Percentiles rank a stretch among this genome's conserved stretches.
phyloP scores from a whole-genome alignment of 2,797 vertebrate species.

The Luscinia luscinia region DNA sequence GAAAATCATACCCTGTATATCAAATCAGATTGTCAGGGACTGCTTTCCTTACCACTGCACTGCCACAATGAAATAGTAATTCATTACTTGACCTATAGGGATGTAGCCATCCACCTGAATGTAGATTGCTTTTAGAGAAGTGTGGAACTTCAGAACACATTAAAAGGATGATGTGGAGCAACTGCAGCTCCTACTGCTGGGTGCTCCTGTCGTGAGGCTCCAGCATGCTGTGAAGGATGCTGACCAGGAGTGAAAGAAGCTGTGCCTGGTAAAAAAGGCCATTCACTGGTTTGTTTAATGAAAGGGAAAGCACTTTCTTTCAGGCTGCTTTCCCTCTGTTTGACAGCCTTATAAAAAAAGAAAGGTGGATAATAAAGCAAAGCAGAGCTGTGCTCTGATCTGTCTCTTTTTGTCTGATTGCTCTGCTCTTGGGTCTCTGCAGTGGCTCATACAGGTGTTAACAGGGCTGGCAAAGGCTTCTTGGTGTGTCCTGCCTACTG shows the following conservation, averaged over 20 bases:
- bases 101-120: neutral
- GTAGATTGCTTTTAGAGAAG: neutral
- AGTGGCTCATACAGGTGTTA: neutral
- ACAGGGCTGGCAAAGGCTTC: neutral
- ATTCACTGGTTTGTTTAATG: neutral
- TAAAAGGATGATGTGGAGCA: neutral
- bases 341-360: neutral
- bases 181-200: neutral
- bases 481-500: neutral
- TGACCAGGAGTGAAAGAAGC: neutral
- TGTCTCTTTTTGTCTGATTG: neutral
- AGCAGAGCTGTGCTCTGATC: neutral
- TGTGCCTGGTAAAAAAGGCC: neutral
- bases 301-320: neutral
- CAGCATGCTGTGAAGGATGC: neutral
- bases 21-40: neutral
- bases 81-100: accelerated
- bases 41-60: neutral
- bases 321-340: neutral
- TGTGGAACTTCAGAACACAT: neutral
- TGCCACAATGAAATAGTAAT: neutral
- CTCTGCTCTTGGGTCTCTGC: neutral
- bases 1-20: neutral
- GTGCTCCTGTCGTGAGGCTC: neutral
- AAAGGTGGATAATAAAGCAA: neutral